These are phyloP conservation scores for Ommatoiulus sabulosus DNA, from an alignment of 2,888 invertebrate genomes.

Conservation along the genomic window DNA sequence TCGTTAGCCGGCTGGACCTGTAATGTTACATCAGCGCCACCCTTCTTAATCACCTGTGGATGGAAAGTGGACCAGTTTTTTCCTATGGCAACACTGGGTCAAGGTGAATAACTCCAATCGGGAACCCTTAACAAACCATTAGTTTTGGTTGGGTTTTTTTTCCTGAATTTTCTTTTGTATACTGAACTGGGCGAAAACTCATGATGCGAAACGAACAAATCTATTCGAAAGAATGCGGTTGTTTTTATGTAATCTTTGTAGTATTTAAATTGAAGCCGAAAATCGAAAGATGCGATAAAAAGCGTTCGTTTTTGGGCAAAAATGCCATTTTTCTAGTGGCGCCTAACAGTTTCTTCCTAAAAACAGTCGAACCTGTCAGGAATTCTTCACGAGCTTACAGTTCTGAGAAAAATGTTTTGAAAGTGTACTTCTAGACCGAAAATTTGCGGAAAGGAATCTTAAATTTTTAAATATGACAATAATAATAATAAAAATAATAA, in stretches of 20 bases:
- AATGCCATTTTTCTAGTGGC: too few relatives aligned
- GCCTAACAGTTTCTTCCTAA: too few relatives aligned
- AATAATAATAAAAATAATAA: too few relatives aligned
- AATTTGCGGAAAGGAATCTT: too few relatives aligned
- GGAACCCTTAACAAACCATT: not conserved
- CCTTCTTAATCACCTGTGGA: not conserved
- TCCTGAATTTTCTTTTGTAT: not conserved
- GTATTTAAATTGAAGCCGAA: too few relatives aligned
- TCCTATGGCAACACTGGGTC: conserved; percentile 11
- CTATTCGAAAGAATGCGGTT: not conserved
- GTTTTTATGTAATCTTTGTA: not conserved
- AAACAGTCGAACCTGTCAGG: too few relatives aligned
- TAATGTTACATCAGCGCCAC: conserved; percentile 6
- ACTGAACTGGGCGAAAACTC: not conserved
- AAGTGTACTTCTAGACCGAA: too few relatives aligned
- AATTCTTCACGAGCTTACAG: too few relatives aligned
- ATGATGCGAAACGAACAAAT: not conserved
- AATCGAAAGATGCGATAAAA: too few relatives aligned
- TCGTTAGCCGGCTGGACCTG: not conserved
- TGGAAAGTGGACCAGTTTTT: not conserved
- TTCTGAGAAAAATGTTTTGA: too few relatives aligned
- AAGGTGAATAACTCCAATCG: not conserved
- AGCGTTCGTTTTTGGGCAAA: too few relatives aligned
- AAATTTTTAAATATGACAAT: too few relatives aligned
- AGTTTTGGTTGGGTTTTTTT: not conserved